These are phyloP conservation scores for Lepus timidus DNA, from an alignment of 2,113 vertebrate genomes.

Conservation along the genomic window DNA sequence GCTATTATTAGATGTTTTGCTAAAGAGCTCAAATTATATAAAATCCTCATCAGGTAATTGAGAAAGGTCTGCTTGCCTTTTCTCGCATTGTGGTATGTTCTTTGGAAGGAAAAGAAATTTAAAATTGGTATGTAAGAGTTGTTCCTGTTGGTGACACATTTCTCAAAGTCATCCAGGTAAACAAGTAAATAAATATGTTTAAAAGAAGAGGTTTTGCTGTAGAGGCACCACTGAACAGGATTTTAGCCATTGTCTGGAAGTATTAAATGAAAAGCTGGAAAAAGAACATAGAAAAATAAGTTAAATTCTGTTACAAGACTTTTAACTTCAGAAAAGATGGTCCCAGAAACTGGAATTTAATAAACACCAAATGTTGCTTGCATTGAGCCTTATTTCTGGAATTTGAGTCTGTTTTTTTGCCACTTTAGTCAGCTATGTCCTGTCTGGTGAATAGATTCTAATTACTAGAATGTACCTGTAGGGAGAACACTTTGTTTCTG, in stretches of 20 bases:
- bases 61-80: not conserved
- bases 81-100: not conserved
- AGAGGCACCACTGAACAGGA: not conserved
- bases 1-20: constrained; percentile 11
- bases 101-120: constrained; percentile 25
- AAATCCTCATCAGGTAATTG: not conserved
- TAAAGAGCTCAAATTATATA: constrained; percentile 14
- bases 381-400: constrained; percentile 26
- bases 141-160: constrained; percentile 46
- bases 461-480: not conserved
- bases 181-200: not conserved
- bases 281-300: constrained; percentile 19
- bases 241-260: not conserved
- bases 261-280: not conserved
- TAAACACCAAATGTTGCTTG: constrained; percentile 24
- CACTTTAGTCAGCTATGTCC: not conserved
- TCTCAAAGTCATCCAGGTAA: constrained; percentile 36
- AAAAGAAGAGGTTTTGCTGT: not conserved
- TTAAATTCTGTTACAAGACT: constrained; percentile 55
- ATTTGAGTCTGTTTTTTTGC: constrained; percentile 44
- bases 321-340: constrained; percentile 42
- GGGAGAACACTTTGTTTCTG: not conserved
- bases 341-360: constrained; percentile 6
- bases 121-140: constrained; percentile 21
- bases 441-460: constrained; percentile 7